Evolutionary conservation across 2,113 vertebrate species (phyloP), one percentile per base, ranked within the genome.

Genomic region (Canis aureus): DNA sequence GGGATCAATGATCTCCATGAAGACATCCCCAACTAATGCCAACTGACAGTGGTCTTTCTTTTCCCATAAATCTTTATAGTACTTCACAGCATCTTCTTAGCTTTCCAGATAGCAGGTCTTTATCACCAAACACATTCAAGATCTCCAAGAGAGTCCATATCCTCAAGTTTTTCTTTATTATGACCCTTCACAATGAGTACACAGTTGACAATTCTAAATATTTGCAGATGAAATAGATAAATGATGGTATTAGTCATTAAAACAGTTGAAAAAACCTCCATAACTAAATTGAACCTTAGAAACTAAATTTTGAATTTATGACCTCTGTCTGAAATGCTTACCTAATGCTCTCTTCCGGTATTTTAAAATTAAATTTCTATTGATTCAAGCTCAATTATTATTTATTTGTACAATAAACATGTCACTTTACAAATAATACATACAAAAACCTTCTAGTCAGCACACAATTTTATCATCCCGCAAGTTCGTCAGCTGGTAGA

Each of bases 291-390:
- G 8, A 80, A 74, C 10, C n/a, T 79, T 64, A n/a, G 13, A 67
- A 82, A 95, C 55, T 51, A 90, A 92, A 92, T 74, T 96, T 43
- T 84, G 81, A 96, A 92, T 73, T 35, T 57, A 96, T 85, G 55
- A 96, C 64, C 16, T 81, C 20, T 93, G 7, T 59, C 92, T 85
- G 91, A 96, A 96, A 96, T 89, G 66, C 53, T 89, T 84, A 83
- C n/a, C 35, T 94, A 92, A 86, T 60, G 20, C 59, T 94, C 57
- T 87, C 53, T 94, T 88, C 57, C 59, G 78, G 3, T 79, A 85
- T 86, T 93, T 97, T 94, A 93, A 94, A 96, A 97, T 96, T 89
- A 95, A 97, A 94, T 97, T 97, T 94, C 43, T 89, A 96, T 94
- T 95, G 89, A 96, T 90, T 95, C 62, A 76, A 64, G 32, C 87